These are phyloP conservation scores for Bettongia penicillata DNA, from an alignment of 2,113 vertebrate species.

Conservation along the genomic window DNA sequence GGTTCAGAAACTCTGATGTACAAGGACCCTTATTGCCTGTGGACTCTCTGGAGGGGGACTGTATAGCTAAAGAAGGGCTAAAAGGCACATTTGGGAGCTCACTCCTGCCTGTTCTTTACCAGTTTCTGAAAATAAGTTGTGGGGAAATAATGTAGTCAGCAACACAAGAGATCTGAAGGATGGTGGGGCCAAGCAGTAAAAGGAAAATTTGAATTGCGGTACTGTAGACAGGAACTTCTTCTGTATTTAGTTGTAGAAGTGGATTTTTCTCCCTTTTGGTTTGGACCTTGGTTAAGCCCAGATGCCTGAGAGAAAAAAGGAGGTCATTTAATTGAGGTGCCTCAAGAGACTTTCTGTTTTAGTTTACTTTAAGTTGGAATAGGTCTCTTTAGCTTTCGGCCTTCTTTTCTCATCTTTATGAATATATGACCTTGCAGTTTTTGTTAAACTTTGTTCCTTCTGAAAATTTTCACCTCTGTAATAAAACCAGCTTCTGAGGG, in stretches of 20 bases:
- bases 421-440: neutral
- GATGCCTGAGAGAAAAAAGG: neutral
- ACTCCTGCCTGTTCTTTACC: neutral
- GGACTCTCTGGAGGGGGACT: neutral
- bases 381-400: neutral
- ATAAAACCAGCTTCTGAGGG: neutral
- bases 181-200: neutral
- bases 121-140: neutral
- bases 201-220: neutral
- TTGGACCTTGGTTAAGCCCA: neutral
- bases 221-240: neutral
- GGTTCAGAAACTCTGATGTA: neutral
- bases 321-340: neutral
- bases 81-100: constrained; percentile 3
- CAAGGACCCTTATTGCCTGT: neutral
- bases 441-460: constrained; percentile 19
- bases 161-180: neutral
- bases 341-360: constrained; percentile 23
- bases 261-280: constrained; percentile 7
- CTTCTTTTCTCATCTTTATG: constrained; percentile 8
- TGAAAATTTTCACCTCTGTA: constrained; percentile 24
- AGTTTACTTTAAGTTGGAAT: constrained; percentile 6
- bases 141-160: neutral
- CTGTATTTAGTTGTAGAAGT: neutral
- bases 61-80: neutral